A percentile compares a stretch with the other conserved stretches of the same genome.
phyloP scores from a whole-genome alignment of 2,888 invertebrate genomes.

The Oasisia sp. region DNA sequence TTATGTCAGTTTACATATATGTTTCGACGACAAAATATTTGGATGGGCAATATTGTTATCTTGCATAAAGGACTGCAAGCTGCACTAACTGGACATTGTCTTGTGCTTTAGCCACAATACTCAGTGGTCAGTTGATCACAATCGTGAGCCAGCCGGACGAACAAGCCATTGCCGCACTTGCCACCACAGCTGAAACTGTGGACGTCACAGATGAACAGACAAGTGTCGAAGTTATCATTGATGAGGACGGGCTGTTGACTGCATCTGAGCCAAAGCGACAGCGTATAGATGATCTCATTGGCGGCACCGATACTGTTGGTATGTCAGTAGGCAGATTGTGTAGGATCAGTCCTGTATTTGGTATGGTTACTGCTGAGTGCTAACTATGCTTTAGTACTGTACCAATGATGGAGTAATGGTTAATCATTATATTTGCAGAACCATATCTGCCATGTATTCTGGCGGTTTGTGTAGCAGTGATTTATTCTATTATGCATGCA shows the following conservation, averaged over 20 bases:
- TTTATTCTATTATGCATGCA: too few relatives aligned
- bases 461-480: too few relatives aligned
- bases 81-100: background rate
- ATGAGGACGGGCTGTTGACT: constrained; percentile 52
- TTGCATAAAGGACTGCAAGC: too few relatives aligned
- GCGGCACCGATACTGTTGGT: background rate
- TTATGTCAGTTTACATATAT: too few relatives aligned
- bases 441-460: too few relatives aligned
- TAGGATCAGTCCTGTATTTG: background rate
- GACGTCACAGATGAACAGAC: constrained; percentile 40
- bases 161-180: constrained; percentile 17
- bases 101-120: background rate
- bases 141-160: background rate
- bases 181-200: background rate
- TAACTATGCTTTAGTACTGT: background rate
- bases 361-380: background rate
- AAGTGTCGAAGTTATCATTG: constrained; percentile 58
- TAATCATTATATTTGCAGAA: too few relatives aligned
- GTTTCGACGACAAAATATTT: too few relatives aligned
- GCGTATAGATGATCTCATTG: background rate
- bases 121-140: constrained; percentile 17
- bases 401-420: too few relatives aligned
- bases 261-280: constrained; percentile 4
- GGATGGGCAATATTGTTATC: too few relatives aligned
- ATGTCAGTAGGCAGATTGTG: background rate